Percentiles rank a stretch among this genome's conserved stretches.
Conservation (phyloP, 2,113 vertebrate genomes). For the Entosphenus tridentatus region DNA sequence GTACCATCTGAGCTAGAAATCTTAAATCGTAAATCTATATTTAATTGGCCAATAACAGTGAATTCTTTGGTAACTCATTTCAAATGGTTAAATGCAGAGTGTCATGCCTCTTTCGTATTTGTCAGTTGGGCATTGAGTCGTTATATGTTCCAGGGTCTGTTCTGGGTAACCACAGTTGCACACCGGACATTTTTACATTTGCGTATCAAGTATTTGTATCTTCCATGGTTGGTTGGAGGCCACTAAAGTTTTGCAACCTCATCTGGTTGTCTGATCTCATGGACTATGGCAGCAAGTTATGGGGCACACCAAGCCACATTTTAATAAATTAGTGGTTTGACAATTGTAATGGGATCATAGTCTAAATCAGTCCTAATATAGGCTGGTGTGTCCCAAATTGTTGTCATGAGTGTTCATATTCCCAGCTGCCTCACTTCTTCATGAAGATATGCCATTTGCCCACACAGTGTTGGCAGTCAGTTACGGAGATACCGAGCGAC, state of each 20-base stretch:
- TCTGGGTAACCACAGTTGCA: too few relatives aligned
- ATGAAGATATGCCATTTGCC: constrained; percentile 9
- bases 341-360: neutral
- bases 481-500: constrained; percentile 57
- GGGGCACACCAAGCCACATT: neutral
- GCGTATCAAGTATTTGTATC: neutral
- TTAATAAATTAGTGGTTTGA: neutral
- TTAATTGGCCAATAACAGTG: too few relatives aligned
- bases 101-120: too few relatives aligned
- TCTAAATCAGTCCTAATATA: neutral
- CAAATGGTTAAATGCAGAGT: too few relatives aligned
- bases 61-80: too few relatives aligned
- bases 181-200: neutral
- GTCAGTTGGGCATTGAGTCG: too few relatives aligned
- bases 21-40: neutral
- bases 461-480: constrained; percentile 66
- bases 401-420: neutral
- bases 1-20: neutral
- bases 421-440: neutral
- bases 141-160: too few relatives aligned
- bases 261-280: neutral
- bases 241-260: neutral
- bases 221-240: neutral
- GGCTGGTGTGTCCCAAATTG: neutral
- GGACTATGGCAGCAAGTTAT: neutral